Conservation (phyloP, 2,888 invertebrate genomes). For the Odontomyia ornata region DNA sequence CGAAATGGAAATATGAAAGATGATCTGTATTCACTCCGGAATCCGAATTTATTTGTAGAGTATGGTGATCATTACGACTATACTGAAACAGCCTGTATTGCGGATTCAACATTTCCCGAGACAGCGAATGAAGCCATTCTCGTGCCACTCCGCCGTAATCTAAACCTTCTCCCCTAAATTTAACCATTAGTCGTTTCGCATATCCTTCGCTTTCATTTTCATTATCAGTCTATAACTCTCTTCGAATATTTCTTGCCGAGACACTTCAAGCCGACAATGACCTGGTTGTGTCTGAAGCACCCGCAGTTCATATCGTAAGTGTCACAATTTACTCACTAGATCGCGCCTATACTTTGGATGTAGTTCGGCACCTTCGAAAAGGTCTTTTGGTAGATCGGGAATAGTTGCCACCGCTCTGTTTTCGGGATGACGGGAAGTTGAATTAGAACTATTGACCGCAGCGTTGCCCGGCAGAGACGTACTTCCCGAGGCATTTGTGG, state of each 20-base stretch:
- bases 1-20: no score
- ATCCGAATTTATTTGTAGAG: conserved; percentile 94
- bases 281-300: no score
- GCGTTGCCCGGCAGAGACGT: conserved; percentile 41
- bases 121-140: no score
- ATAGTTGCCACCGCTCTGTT: conserved; percentile 50
- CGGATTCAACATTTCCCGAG: no score
- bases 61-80: conserved; percentile 93
- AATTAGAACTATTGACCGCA: no score
- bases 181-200: conserved; percentile 93
- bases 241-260: no score
- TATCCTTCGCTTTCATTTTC: conserved; percentile 96
- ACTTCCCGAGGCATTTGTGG: conserved; percentile 26
- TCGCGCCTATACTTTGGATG: conserved; percentile 93
- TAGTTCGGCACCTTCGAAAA: conserved; percentile 73
- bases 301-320: conserved; percentile 86
- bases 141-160: conserved; percentile 97
- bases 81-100: conserved; percentile 97
- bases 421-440: conserved; percentile 39
- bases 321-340: no score
- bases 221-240: no score
- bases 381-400: conserved; percentile 71
- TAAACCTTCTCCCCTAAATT: conserved; percentile 94
- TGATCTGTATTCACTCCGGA: conserved; percentile 80
- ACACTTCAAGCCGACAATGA: no score